Base-by-base conservation (phyloP, 2,797 vertebrate species). In the Meriones psammophilus region DNA sequence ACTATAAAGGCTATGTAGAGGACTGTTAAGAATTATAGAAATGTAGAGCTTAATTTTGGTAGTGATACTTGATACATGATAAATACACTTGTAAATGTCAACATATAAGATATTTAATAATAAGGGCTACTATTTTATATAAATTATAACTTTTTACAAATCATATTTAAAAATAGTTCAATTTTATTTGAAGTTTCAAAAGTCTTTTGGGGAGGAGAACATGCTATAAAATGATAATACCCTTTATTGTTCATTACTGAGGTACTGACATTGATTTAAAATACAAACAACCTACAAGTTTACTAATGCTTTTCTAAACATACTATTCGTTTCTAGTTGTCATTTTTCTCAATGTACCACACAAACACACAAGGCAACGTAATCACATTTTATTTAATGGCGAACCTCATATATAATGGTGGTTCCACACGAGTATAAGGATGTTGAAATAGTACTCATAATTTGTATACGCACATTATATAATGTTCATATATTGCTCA, bases 161-260 rank as follows among this genome's bases (percentile, higher is more conserved):
- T 18, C 36, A 54, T 12, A 42, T 92, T 62, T 87, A 54, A 80
- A 22, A 86, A 64, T 36, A 20, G 3, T 73, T 56, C 8, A 54
- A n/a, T 30, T 50, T 10, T 60, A 5, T 76, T 14, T 39, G 86
- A 74, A 81, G 68, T 83, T 60, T 91, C 91, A 30, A 4, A 90
- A 74, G 3, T 60, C 69, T 58, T 91, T 46, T 10, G 2, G 39
- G 5, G 74, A 69, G 0, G 69, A 24, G 17, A 92, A 56, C 28
- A 84, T 92, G 89, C 69, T 58, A 92, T 69, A 50, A 95, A 92
- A 94, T 60, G 8, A 62, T 58, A 79, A 7, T 10, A 46, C 3
- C 1, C 56, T 85, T 36, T 88, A 36, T 60, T 90, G 33, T 42
- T 8, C 62, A 69, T 26, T 13, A 87, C 92, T 89, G 46, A 73